These are phyloP conservation scores for Lepidotrigona ventralis DNA, from an alignment of 1,140 invertebrate genomes.

Conservation along the genomic window DNA sequence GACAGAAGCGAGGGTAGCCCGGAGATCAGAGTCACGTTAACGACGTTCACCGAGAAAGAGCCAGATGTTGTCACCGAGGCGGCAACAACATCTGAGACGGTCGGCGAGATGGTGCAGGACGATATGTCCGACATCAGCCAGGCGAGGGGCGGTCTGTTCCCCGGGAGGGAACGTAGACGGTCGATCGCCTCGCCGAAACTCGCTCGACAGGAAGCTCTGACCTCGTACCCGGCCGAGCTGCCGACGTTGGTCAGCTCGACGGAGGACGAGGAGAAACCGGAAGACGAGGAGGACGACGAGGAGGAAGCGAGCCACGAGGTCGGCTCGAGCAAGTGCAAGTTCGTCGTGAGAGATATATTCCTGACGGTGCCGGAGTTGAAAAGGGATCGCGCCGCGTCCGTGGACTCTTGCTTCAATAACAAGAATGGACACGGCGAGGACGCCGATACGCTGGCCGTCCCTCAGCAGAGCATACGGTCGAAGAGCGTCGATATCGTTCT, in stretches of 20 bases:
- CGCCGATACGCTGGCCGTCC: constrained; percentile 84
- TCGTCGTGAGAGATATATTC: constrained; percentile 87
- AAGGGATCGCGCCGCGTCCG: constrained; percentile 90
- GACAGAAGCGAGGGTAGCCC: constrained; percentile 73
- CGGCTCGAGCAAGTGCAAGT: constrained; percentile 63
- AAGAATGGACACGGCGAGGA: constrained; percentile 86
- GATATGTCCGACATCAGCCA: constrained; percentile 27
- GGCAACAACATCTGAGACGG: constrained; percentile 54
- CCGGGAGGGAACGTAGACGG: constrained; percentile 71
- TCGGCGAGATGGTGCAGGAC: constrained; percentile 24
- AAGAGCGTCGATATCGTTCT: constrained; percentile 94
- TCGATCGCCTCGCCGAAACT: constrained; percentile 81
- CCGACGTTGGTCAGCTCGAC: constrained; percentile 53
- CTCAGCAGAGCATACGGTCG: constrained; percentile 87
- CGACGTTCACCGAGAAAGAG: constrained; percentile 74
- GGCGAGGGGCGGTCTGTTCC: constrained; percentile 61
- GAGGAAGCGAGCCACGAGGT: constrained; percentile 75
- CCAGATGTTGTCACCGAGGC: constrained; percentile 61
- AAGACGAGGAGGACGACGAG: constrained; percentile 77
- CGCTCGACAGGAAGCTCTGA: constrained; percentile 87
- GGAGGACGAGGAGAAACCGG: constrained; percentile 24
- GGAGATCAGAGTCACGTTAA: constrained; percentile 86
- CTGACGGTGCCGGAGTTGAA: constrained; percentile 90
- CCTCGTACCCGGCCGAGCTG: constrained; percentile 84
- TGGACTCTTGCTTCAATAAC: constrained; percentile 89